A percentile compares a stretch with the other conserved stretches of the same genome.
These are phyloP conservation scores for Ditula angustiorana DNA, from an alignment of 2,888 invertebrate genomes.

Conservation along the genomic window DNA sequence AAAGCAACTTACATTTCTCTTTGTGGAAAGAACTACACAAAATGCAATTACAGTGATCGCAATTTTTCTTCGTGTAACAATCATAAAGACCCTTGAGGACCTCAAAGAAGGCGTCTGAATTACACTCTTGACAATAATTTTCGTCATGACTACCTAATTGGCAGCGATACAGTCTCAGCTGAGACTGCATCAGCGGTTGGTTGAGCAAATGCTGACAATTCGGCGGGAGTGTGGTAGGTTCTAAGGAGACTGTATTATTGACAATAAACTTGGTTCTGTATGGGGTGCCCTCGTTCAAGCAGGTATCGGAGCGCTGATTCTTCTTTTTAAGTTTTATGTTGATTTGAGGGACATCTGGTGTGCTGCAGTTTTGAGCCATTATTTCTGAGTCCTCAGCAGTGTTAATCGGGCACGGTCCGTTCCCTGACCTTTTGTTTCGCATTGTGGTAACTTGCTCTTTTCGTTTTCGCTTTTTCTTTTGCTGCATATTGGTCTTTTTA, in stretches of 20 bases:
- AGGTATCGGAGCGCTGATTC: not conserved
- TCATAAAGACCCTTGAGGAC: conserved; percentile 76
- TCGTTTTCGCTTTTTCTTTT: not conserved
- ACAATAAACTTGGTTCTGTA: not conserved
- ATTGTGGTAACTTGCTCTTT: not conserved
- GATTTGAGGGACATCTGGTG: not conserved
- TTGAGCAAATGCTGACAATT: conserved; percentile 2
- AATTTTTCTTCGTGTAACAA: conserved; percentile 72
- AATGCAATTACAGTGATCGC: conserved; percentile 68
- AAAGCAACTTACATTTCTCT: conserved; percentile 48
- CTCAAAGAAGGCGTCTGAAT: conserved; percentile 76
- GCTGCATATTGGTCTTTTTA: not conserved
- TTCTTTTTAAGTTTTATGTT: not conserved
- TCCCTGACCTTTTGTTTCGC: not conserved
- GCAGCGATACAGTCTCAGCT: conserved; percentile 54
- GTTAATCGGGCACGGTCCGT: not conserved
- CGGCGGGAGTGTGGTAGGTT: not conserved
- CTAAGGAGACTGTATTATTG: not conserved
- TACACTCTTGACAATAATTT: conserved; percentile 65
- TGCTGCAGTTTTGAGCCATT: not conserved
- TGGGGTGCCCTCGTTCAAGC: not conserved
- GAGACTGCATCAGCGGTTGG: conserved; percentile 10
- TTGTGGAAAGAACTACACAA: conserved; percentile 60
- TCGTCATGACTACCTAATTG: conserved; percentile 59
- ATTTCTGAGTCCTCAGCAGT: not conserved